Evolutionary conservation across 2,113 vertebrate genomes (phyloP), one percentile per base, ranked within the genome.

Genomic region (Rhombomys opimus): DNA sequence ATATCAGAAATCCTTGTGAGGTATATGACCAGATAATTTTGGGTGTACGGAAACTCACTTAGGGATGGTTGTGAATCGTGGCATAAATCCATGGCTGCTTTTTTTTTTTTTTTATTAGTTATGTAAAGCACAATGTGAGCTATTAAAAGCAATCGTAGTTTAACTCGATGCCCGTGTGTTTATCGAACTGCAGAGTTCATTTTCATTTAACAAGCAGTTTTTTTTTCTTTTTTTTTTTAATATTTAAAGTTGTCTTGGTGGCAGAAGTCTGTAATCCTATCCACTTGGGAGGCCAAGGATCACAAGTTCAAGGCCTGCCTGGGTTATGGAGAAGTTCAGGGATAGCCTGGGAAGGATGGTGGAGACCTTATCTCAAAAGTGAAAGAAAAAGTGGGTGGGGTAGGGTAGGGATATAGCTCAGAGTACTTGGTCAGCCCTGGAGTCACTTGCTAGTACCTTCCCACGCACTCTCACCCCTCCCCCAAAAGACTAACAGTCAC

Each of bases 81-180:
- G 22, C 9, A 7, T 46, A 96, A 80, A 32, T 46, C 17, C 59
- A 32, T 1, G 32, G 1, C 81, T 7, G 22, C 18, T 8, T 41
- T 73, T 46, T 86, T 73, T n/a, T 8, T 41, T 73, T 46, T 90
- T 75, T 77, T 59, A 96, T 80, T 50, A 94, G 85, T 70, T 96
- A 38, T 38, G 93, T 87, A 70, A 73, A 13, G 22, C 89, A 87
- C 54, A 95, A 92, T 72, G 50, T n/a, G n/a, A 87, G 12, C 32
- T 59, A 10, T 76, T 11, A 12, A 11, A 76, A 46, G 38, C 20
- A 13, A 25, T 23, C 10, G 3, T 0, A 23, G 46, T 41, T 57
- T 61, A 73, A 54, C 78, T 90, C 54, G 87, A 59, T 80, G 50
- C n/a, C 8, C 0, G 9, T 8, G 25, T 50, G 22, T 23, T 94